Conservation (phyloP, 2,888 invertebrate species). For the Eulithis testata region DNA sequence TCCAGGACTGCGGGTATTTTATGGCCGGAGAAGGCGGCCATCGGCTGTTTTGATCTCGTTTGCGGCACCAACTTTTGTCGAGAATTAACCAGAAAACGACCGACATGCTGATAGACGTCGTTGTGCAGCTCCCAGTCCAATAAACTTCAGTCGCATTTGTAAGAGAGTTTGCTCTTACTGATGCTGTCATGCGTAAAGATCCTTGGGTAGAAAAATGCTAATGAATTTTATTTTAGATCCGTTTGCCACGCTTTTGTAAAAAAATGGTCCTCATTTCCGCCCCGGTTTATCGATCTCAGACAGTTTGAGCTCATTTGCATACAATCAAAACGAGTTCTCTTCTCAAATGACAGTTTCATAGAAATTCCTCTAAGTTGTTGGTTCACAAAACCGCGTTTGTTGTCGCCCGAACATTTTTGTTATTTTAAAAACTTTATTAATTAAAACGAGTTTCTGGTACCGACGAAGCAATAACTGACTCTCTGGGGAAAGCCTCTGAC, state of each 20-base stretch:
- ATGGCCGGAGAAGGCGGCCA: conserved; percentile 38
- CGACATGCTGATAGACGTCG: conserved; percentile 7
- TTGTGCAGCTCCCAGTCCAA: conserved; percentile 10
- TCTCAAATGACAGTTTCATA: conserved; percentile 38
- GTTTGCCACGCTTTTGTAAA: conserved; percentile 5
- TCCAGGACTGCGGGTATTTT: conserved; percentile 51
- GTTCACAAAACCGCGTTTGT: conserved; percentile 45
- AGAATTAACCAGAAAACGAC: conserved; percentile 22
- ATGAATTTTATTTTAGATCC: conserved; percentile 17
- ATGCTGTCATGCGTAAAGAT: conserved; percentile 19
- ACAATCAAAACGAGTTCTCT: conserved; percentile 10
- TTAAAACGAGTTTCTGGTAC: conserved; percentile 65
- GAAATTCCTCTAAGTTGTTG: conserved; percentile 20
- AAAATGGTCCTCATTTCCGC: conserved; percentile 11
- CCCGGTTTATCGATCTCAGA: conserved; percentile 15
- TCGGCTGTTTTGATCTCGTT: conserved; percentile 37
- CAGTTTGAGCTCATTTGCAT: conserved; percentile 4
- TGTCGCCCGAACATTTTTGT: conserved; percentile 50
- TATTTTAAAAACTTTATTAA: conserved; percentile 67
- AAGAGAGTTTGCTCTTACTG: conserved; percentile 4
- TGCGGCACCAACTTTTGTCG: conserved; percentile 27
- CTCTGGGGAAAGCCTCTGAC: conserved; percentile 22
- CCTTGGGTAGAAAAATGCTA: conserved; percentile 11
- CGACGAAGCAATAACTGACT: conserved; percentile 50
- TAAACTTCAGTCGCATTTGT: conserved; percentile 16